phyloP scores from a whole-genome alignment of 1,140 invertebrate species.

The Scaptomyza hsui region DNA sequence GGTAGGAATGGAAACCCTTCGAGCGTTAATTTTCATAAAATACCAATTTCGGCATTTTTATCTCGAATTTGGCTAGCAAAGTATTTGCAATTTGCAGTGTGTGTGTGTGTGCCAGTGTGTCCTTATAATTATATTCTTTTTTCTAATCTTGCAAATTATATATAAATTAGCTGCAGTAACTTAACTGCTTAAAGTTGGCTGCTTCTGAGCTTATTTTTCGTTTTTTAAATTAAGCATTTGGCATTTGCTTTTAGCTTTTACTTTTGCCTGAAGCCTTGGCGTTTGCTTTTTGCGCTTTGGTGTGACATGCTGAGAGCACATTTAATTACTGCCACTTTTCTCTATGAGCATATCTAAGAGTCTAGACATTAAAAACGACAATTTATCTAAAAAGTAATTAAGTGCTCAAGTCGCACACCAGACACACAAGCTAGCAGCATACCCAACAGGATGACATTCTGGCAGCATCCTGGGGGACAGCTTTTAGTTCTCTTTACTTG shows the following conservation, averaged over 20 bases:
- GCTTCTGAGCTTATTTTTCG: not conserved
- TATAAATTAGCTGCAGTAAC: conserved; percentile 28
- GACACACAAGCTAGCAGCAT: conserved; percentile 14
- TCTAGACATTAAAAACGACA: conserved; percentile 82
- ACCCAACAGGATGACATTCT: conserved; percentile 1
- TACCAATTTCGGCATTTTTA: conserved; percentile 76
- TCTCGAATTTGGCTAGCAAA: conserved; percentile 44
- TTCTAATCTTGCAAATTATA: conserved; percentile 34
- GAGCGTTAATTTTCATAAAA: conserved; percentile 81
- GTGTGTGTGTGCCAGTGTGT: conserved; percentile 7
- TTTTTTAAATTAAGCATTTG: conserved; percentile 46
- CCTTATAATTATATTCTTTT: conserved; percentile 37
- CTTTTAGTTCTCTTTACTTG: conserved; percentile 12
- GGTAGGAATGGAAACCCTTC: conserved; percentile 35
- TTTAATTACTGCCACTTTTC: conserved; percentile 81
- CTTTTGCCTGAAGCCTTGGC: conserved; percentile 13
- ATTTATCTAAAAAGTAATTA: conserved; percentile 83
- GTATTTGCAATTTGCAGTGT: conserved; percentile 29
- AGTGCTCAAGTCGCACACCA: conserved; percentile 73
- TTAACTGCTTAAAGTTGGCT: not conserved
- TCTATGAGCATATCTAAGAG: conserved; percentile 71
- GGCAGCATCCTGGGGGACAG: conserved; percentile 3
- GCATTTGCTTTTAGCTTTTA: conserved; percentile 57
- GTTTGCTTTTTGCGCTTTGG: conserved; percentile 17
- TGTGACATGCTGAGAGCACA: conserved; percentile 71